Percentiles rank a stretch among this genome's conserved stretches.
phyloP scores from a whole-genome alignment of 2,888 invertebrate species.

The Heliconius cydno region DNA sequence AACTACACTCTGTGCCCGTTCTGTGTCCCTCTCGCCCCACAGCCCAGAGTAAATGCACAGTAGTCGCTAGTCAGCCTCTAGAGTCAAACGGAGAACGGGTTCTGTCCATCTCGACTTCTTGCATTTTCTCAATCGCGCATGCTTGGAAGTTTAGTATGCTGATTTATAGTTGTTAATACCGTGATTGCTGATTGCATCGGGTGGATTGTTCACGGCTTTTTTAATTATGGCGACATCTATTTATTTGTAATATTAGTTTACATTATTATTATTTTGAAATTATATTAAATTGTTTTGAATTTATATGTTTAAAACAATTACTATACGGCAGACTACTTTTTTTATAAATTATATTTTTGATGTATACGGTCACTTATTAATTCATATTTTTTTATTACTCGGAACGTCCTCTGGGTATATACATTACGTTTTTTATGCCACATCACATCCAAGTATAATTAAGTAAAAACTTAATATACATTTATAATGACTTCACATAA shows the following conservation, averaged over 20 bases:
- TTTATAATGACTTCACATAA: not conserved
- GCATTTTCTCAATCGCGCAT: constrained; percentile 71
- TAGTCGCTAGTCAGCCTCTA: constrained; percentile 63
- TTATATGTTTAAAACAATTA: not conserved
- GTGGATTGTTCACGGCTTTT: constrained; percentile 66
- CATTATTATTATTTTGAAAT: constrained; percentile 26
- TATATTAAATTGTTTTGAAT: not conserved
- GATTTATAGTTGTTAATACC: constrained; percentile 72
- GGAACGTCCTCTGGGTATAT: not conserved
- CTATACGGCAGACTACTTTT: no score
- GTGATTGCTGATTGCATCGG: constrained; percentile 71
- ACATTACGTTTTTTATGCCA: constrained; percentile 10
- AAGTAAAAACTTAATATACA: not conserved
- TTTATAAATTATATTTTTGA: not conserved
- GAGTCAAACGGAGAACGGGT: constrained; percentile 76
- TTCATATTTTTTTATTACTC: constrained; percentile 7
- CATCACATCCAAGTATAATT: not conserved
- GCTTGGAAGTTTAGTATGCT: constrained; percentile 69
- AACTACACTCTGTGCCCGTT: constrained; percentile 43
- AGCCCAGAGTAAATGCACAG: constrained; percentile 71
- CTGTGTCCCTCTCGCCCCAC: constrained; percentile 54
- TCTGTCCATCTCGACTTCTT: constrained; percentile 75
- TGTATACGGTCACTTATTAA: not conserved
- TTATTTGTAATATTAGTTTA: constrained; percentile 44
- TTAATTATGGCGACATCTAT: constrained; percentile 66